Evolutionary conservation across 2,797 vertebrate species (phyloP), one percentile per base, ranked within the genome.

Genomic region (Pseudochaenichthys georgianus): DNA sequence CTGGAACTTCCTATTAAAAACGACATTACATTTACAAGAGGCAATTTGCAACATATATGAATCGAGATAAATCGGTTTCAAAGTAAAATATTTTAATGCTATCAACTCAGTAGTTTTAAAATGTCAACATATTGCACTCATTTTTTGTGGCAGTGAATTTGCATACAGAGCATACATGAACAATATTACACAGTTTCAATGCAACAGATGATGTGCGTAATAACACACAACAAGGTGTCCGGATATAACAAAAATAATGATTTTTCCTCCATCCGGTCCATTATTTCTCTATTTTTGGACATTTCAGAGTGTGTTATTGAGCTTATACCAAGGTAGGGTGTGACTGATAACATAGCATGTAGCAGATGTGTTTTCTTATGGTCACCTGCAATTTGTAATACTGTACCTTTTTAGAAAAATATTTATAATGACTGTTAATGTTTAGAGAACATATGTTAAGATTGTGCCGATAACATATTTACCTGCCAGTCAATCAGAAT

Each of bases 351-450:
- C 55, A 65, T 1, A 17, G 47, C 64, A 59, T 38, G 9, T 21
- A 57, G 47, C 47, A n/a, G 13, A 64, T 4, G 3, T 34, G 2
- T 69, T 48, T 54, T 51, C 28, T 38, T 66, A 61, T 54, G 52
- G 60, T 23, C 61, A 62, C 59, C 54, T 74, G 52, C 43, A 57
- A 23, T 65, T 63, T 51, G 7, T 58, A 83, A 84, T 79, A 81
- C 78, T 89, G 78, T 84, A 86, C 78, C 82, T 77, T 77, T 21
- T 77, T 21, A 52, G 64, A 63, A 65, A 28, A n/a, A 13, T 9
- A 59, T 57, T 68, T 42, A 64, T 23, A 62, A 16, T 52, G 19
- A 54, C 46, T 5, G 16, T 73, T 64, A 51, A 64, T 66, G 41
- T 58, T 47, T 46, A 63, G 28, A 28, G 4, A 28, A 28, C 28